Evolutionary conservation across 1,140 invertebrate species (phyloP).

Genomic region (Asbolus verrucosus): DNA sequence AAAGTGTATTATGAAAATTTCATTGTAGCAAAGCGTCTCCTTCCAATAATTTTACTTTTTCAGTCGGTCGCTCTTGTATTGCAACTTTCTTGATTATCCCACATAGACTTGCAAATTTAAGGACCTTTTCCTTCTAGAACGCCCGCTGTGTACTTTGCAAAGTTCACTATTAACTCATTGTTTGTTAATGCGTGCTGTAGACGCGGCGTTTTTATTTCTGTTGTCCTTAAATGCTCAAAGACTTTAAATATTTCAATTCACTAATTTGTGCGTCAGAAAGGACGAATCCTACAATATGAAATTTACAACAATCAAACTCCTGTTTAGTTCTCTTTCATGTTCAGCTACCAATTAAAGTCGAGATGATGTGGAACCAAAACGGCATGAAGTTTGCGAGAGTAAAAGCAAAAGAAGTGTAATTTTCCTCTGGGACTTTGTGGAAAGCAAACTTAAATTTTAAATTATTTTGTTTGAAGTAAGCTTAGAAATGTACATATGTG

Average conservation of each 20-base stretch:
- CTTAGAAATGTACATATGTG: too few species aligned
- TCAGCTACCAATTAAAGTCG: too few species aligned
- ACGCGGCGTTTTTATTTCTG: not conserved
- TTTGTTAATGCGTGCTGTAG: not conserved
- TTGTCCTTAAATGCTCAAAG: not conserved
- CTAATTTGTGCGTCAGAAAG: not conserved
- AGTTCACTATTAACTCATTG: slow-evolving; percentile 34
- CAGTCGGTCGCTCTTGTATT: not conserved
- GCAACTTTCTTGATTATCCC: slow-evolving; percentile 29
- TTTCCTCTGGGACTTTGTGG: too few species aligned
- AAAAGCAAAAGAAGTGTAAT: too few species aligned
- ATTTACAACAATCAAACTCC: too few species aligned
- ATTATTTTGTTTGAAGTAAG: too few species aligned
- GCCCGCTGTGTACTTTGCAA: slow-evolving; percentile 20
- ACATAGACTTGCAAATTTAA: slow-evolving; percentile 43
- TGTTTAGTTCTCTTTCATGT: too few species aligned
- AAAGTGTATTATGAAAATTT: slow-evolving; percentile 42
- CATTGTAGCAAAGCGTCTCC: slow-evolving; percentile 16
- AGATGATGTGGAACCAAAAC: too few species aligned
- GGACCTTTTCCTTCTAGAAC: slow-evolving; percentile 11
- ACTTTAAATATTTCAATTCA: not conserved
- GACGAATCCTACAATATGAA: too few species aligned
- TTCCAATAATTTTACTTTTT: slow-evolving; percentile 26
- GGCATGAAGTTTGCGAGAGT: too few species aligned
- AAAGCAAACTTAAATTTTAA: too few species aligned